Evolutionary conservation across 2,113 vertebrate species (phyloP).

Genomic region (Glaucidium brasilianum): DNA sequence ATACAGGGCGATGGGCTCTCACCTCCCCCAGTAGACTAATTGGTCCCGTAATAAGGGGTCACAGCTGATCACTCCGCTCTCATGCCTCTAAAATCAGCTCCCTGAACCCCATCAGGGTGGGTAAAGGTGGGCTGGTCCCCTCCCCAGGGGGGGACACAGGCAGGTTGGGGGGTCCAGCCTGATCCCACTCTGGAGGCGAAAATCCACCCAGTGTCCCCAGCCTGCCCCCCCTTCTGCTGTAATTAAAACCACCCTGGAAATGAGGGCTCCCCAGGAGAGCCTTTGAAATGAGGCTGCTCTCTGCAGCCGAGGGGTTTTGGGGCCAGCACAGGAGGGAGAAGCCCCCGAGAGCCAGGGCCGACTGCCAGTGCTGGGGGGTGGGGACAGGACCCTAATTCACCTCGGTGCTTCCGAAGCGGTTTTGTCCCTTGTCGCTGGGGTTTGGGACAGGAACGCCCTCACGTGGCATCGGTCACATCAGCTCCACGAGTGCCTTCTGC

Average conservation of each 20-base stretch:
- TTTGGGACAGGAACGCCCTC: background rate
- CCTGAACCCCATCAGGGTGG: background rate
- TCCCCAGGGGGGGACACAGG: accelerated
- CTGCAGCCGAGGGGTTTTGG: accelerated
- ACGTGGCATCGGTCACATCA: background rate
- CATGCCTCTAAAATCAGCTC: background rate
- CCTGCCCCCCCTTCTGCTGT: background rate
- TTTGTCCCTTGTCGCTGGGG: background rate
- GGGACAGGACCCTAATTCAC: background rate
- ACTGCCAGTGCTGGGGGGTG: background rate
- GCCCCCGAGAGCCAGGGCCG: accelerated
- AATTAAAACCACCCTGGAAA: background rate
- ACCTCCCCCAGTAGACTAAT: accelerated
- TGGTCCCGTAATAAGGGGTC: background rate
- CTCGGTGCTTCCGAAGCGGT: accelerated
- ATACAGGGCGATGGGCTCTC: background rate
- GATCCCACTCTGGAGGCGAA: background rate
- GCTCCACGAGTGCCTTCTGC: accelerated
- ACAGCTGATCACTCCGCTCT: accelerated
- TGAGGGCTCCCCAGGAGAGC: accelerated
- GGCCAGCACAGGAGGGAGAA: accelerated
- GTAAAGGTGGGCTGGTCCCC: background rate
- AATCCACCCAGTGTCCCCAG: background rate
- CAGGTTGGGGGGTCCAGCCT: accelerated
- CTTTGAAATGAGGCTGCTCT: background rate